These are phyloP conservation scores for Dioctria linearis DNA, from an alignment of 2,888 invertebrate species.

Conservation along the genomic window DNA sequence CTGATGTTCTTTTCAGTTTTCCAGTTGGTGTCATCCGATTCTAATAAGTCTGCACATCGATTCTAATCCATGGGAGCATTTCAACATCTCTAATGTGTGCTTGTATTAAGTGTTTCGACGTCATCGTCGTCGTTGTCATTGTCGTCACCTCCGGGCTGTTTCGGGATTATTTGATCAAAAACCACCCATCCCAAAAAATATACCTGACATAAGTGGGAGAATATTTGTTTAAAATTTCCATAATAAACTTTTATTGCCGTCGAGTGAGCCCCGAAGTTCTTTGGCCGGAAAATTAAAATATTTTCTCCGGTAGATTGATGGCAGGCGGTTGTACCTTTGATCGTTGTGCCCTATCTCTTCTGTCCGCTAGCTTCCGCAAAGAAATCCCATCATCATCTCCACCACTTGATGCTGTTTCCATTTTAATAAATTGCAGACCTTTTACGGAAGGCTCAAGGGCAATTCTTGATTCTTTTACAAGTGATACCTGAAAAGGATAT, in stretches of 20 bases:
- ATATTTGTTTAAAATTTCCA: constrained; percentile 9
- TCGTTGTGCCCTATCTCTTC: not conserved
- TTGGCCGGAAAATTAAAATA: not conserved
- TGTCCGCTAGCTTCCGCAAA: not conserved
- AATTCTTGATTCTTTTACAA: constrained; percentile 16
- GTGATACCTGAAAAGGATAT: constrained; percentile 36
- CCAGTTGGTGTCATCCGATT: not conserved
- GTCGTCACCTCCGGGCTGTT: not conserved
- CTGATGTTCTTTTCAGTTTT: not conserved
- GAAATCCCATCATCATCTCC: not conserved
- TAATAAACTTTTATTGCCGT: constrained; percentile 11
- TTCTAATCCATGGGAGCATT: not conserved
- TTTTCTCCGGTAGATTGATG: not conserved
- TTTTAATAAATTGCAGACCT: constrained; percentile 44
- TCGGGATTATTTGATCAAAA: not conserved
- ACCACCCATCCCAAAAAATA: not conserved
- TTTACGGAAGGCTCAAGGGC: constrained; percentile 22
- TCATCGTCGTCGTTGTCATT: too few relatives aligned
- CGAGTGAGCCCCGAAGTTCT: not conserved
- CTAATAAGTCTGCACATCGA: not conserved
- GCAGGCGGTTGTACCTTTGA: not conserved
- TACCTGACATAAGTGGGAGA: not conserved
- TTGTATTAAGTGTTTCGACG: not conserved
- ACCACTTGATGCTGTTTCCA: not conserved
- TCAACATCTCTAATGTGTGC: not conserved